A percentile compares a stretch with the other conserved stretches of the same genome.
Conservation (phyloP, 1,140 invertebrate species). For the Pachypsylla venusta region DNA sequence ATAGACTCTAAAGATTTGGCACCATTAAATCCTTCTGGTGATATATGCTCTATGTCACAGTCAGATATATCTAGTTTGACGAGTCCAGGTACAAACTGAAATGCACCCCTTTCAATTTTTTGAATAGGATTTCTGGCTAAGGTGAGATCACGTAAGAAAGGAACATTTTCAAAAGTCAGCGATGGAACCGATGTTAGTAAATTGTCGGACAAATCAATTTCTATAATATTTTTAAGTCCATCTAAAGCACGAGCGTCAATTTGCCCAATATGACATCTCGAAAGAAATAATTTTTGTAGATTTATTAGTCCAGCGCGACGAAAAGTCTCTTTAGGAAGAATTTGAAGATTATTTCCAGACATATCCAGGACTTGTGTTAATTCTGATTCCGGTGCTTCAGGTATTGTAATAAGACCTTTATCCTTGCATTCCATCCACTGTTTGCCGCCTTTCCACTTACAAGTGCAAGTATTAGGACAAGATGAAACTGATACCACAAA, state of each 20-base stretch:
- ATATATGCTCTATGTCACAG: slow-evolving; percentile 59
- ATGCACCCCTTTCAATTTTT: slow-evolving; percentile 57
- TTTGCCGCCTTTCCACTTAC: slow-evolving; percentile 87
- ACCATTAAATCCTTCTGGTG: slow-evolving; percentile 58
- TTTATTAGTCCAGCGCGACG: slow-evolving; percentile 61
- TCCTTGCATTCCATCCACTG: slow-evolving; percentile 76
- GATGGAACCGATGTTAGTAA: slow-evolving; percentile 58
- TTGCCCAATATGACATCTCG: slow-evolving; percentile 62
- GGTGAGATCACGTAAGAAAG: slow-evolving; percentile 61
- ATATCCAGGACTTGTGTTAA: slow-evolving; percentile 79
- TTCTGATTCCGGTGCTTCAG: slow-evolving; percentile 62
- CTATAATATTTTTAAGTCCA: slow-evolving; percentile 71
- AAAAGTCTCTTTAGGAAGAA: slow-evolving; percentile 65
- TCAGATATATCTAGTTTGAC: slow-evolving; percentile 71
- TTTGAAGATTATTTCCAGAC: slow-evolving; percentile 69
- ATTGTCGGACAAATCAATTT: slow-evolving; percentile 73
- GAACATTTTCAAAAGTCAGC: slow-evolving; percentile 55
- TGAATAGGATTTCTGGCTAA: slow-evolving; percentile 66
- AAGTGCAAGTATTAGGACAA: slow-evolving; percentile 64
- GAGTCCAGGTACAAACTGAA: slow-evolving; percentile 52
- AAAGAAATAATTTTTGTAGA: slow-evolving; percentile 67
- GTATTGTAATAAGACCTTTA: slow-evolving; percentile 61
- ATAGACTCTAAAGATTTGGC: slow-evolving; percentile 61
- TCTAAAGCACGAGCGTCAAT: slow-evolving; percentile 69
- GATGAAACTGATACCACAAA: slow-evolving; percentile 16